Percentiles rank a stretch among this genome's conserved stretches.
These are phyloP conservation scores for Onychostruthus taczanowskii DNA, from an alignment of 2,113 vertebrate genomes.

Conservation along the genomic window DNA sequence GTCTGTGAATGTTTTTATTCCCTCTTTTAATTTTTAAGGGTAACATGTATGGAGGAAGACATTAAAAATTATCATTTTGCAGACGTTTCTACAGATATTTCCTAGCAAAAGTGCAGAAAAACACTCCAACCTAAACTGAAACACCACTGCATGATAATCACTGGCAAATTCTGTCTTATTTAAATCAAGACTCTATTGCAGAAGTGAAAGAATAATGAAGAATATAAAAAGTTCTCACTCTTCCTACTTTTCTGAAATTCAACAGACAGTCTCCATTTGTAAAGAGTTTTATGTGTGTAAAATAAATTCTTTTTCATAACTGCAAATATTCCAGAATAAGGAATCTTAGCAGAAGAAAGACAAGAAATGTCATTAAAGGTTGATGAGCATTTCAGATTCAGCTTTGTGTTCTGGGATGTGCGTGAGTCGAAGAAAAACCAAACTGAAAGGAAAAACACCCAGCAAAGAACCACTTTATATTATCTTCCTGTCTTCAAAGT, in stretches of 20 bases:
- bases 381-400: constrained; percentile 58
- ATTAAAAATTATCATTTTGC: constrained; percentile 23
- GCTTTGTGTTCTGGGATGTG: neutral
- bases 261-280: neutral
- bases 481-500: neutral
- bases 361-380: constrained; percentile 52
- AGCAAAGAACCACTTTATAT: constrained; percentile 42
- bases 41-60: constrained; percentile 6
- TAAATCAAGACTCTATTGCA: neutral
- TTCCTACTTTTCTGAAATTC: neutral
- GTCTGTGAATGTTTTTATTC: constrained; percentile 24
- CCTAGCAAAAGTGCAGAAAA: constrained; percentile 7
- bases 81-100: constrained; percentile 13
- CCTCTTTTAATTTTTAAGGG: constrained; percentile 53
- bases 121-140: constrained; percentile 22
- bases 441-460: constrained; percentile 32
- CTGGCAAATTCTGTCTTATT: neutral
- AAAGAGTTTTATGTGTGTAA: neutral
- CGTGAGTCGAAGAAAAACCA: constrained; percentile 17
- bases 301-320: constrained; percentile 25
- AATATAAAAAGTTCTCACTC: neutral
- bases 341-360: constrained; percentile 37
- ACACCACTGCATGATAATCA: neutral
- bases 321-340: neutral
- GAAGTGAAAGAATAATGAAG: constrained; percentile 12